Evolutionary conservation across 2,888 invertebrate species (phyloP).

Genomic region (Charanyca ferruginea): DNA sequence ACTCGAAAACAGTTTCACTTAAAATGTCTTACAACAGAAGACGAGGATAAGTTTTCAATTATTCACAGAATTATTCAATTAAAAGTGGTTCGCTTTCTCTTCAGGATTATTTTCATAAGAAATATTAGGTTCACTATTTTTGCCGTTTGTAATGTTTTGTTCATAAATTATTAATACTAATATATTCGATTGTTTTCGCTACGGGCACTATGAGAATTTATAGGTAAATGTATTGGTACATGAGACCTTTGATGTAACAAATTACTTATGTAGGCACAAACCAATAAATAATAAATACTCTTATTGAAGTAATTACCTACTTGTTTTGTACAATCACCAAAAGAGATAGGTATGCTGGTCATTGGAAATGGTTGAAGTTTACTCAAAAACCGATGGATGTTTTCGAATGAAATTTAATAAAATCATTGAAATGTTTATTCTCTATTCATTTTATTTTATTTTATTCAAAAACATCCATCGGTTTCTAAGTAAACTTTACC

Average conservation of each 20-base stretch:
- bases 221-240: conserved; percentile 9
- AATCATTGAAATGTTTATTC: no score
- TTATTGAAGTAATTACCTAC: not conserved
- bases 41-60: conserved; percentile 44
- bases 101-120: conserved; percentile 1
- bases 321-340: no score
- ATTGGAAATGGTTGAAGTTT: no score
- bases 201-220: conserved; percentile 2
- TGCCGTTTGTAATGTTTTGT: not conserved
- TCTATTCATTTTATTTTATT: no score
- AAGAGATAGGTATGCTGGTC: no score
- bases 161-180: not conserved
- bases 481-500: no score
- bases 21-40: conserved; percentile 33
- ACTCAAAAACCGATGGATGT: no score
- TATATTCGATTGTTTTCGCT: conserved; percentile 5
- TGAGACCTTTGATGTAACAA: conserved; percentile 5
- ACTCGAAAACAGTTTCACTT: conserved; percentile 34
- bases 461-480: no score
- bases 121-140: conserved; percentile 9
- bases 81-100: conserved; percentile 4
- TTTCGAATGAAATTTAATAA: no score
- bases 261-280: conserved; percentile 2
- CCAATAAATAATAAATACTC: conserved; percentile 15
- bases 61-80: conserved; percentile 26